Evolutionary conservation across 2,888 invertebrate species (phyloP), one percentile per base, ranked within the genome.

Genomic region (Frankliniella fusca): DNA sequence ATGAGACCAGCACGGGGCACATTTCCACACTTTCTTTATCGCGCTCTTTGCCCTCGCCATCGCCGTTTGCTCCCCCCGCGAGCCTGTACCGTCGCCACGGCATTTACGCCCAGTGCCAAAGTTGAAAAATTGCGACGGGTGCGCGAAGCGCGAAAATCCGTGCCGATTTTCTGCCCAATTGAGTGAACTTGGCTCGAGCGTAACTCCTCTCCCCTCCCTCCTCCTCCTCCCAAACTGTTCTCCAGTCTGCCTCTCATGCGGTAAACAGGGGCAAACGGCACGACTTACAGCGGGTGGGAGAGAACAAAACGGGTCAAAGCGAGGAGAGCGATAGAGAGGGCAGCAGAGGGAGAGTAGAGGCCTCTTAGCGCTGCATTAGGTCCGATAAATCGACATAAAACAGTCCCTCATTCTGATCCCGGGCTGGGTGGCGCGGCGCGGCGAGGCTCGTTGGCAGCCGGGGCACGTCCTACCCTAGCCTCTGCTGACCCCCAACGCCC

Each of bases 81-180:
- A 54, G 15, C 0, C 18, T 54, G 54, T 54, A 15, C 3, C 20
- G 54, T 15, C 20, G 54, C 12, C 54, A 9, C 18, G 54, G 54
- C 15, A 15, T 15, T 20, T 20, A 54, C 18, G 12, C 54, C 5
- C 20, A 20, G 20, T 54, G 54, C 20, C 18, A 54, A 54, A 7
- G 54, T 15, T 20, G 54, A 20, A 1, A 54, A 54, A 54, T 5
- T 15, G 54, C 5, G 54, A 20, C 5, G 10, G 54, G 7, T 15
- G 54, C 18, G 54, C 15, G 54, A 7, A 5, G 54, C 54, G 18
- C 15, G 54, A 54, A 54, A 76, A 76, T 23, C 70, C 27, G 12
- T 12, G 23, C n/a, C 70, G 27, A 76, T 76, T 76, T 76, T 76
- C 70, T 76, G 27, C 70, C 70, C 70, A 76, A 76, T 76, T 27